Evolutionary conservation across 2,113 vertebrate genomes (phyloP), one percentile per base, ranked within the genome.

Genomic region (Xyrauchen texanus): DNA sequence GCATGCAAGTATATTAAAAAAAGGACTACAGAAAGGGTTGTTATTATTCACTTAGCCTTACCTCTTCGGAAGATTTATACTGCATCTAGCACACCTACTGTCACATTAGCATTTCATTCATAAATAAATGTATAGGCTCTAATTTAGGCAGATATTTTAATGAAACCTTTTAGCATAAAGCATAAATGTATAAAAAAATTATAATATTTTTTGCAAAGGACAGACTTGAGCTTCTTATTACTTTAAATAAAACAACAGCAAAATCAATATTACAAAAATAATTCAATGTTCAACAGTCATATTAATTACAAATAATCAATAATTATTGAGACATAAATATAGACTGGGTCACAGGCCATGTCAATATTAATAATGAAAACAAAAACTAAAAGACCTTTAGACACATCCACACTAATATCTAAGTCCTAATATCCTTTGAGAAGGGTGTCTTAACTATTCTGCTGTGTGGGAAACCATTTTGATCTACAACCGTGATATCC

Each of bases 401-500:
- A 34, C 21, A 34, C 21, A 34, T 34, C 21, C 21, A 34, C n/a
- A n/a, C n/a, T n/a, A 34, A 34, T 34, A 34, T 34, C 21, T 34
- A 34, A 34, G 21, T 34, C 80, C 82, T 78, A 87, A 85, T 84
- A 87, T 82, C 88, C 83, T 80, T 63, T 79, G 64, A 62, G 70
- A 68, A 13, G 42, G 42, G 8, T n/a, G 0, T 72, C 55, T 72
- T n/a, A 60, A 34, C 21, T 60, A 16, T 47, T 70, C 11, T 8
- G 3, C 12, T 60, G 72, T 66, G 51, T 80, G 53, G 70, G 68
- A 46, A 82, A 71, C 77, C 13, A 76, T 75, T 80, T 75, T 86
- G 88, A 90, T 91, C 71, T 83, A 77, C 77, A 83, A 83, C 67
- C 46, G 79, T 85, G 86, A 91, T 89, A 88, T 85, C 69, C 79